Conservation (phyloP, 1,140 invertebrate genomes). For the Chlorops oryzae region DNA sequence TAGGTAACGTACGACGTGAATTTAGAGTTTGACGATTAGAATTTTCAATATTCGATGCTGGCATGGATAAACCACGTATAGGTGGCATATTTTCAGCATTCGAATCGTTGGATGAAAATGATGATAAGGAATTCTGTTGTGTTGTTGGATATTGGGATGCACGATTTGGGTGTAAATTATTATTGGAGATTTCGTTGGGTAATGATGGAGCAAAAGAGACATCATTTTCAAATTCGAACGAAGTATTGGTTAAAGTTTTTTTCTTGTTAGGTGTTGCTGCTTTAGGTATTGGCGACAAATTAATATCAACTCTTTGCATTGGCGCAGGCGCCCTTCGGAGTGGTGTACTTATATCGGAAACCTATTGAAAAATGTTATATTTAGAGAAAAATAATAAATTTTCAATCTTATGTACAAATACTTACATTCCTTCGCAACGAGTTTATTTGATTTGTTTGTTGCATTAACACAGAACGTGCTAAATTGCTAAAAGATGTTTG, state of each 20-base stretch:
- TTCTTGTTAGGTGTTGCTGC: slow-evolving; percentile 6
- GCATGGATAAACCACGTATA: background rate
- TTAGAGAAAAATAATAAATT: background rate
- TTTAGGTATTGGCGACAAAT: slow-evolving; percentile 24
- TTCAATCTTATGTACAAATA: background rate
- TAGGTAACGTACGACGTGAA: slow-evolving; percentile 23
- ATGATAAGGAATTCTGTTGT: background rate
- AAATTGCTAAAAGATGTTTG: slow-evolving; percentile 28
- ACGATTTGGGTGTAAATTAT: background rate
- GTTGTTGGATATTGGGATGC: background rate
- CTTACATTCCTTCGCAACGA: background rate
- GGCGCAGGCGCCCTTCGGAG: slow-evolving; percentile 14
- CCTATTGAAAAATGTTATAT: background rate
- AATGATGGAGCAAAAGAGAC: background rate
- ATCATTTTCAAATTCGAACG: background rate
- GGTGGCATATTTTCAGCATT: slow-evolving; percentile 38
- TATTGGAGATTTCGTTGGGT: background rate
- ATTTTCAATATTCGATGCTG: slow-evolving; percentile 15
- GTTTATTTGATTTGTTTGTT: slow-evolving; percentile 21
- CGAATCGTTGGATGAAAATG: slow-evolving; percentile 24
- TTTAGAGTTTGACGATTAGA: slow-evolving; percentile 30
- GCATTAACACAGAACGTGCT: slow-evolving; percentile 29
- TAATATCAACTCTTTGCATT: background rate
- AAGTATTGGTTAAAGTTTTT: slow-evolving; percentile 8
- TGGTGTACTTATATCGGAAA: slow-evolving; percentile 27